phyloP scores from a whole-genome alignment of 2,113 vertebrate species.

The Prinia subflava region DNA sequence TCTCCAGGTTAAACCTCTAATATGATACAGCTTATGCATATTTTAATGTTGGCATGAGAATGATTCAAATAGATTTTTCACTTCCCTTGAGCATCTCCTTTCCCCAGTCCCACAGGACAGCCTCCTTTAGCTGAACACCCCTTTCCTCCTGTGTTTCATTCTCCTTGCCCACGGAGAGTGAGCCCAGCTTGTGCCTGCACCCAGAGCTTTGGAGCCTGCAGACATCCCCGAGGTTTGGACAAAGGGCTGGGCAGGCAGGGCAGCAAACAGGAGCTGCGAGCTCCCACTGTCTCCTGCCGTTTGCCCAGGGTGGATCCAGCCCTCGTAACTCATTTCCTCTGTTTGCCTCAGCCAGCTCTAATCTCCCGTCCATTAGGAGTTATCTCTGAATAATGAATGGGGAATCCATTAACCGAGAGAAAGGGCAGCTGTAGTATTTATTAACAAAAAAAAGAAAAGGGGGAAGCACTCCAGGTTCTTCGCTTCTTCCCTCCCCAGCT shows the following conservation, averaged over 20 bases:
- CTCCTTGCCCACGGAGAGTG: neutral
- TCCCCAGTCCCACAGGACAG: neutral
- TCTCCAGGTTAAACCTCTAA: neutral
- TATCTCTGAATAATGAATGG: constrained; percentile 65
- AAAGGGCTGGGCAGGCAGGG: neutral
- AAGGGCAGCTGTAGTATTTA: neutral
- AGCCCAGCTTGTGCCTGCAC: neutral
- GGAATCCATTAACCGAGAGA: constrained; percentile 40
- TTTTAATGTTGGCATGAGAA: neutral
- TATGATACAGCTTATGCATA: neutral
- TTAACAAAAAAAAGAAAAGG: neutral
- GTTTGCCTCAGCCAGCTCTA: neutral
- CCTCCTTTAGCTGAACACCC: neutral
- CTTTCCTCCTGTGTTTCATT: neutral
- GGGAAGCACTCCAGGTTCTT: neutral
- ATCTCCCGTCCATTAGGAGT: constrained; percentile 25
- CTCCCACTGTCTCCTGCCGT: rapidly evolving
- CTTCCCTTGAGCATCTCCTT: neutral
- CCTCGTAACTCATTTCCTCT: neutral
- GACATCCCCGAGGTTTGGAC: neutral
- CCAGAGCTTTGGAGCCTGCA: neutral
- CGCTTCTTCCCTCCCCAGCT: neutral
- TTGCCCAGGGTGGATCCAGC: constrained; percentile 3
- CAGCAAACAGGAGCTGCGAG: rapidly evolving
- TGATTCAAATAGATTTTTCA: neutral